phyloP scores from a whole-genome alignment of 2,113 vertebrate genomes.

The Phaetusa simplex region DNA sequence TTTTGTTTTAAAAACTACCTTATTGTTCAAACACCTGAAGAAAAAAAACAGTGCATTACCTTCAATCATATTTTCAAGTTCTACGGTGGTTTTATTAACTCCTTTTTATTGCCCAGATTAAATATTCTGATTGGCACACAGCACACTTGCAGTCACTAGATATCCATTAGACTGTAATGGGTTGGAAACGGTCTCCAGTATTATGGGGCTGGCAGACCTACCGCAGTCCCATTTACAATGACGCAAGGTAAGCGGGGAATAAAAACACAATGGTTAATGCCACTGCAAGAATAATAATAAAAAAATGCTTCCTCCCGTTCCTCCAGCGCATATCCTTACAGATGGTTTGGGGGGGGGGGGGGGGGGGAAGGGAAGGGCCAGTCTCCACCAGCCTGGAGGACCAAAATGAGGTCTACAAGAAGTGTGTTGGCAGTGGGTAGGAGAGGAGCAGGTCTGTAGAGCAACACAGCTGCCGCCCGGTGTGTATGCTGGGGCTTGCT shows the following conservation, averaged over 20 bases:
- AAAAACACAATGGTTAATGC: neutral
- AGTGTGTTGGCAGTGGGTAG: fast-evolving
- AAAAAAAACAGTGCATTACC: neutral
- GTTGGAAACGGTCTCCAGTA: neutral
- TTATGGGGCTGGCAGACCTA: conserved; percentile 32
- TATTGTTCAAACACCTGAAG: neutral
- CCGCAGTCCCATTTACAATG: neutral
- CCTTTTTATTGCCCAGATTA: conserved; percentile 49
- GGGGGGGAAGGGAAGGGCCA: neutral
- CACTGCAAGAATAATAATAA: neutral
- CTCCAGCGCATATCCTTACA: neutral
- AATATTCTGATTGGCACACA: conserved; percentile 51
- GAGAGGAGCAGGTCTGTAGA: neutral
- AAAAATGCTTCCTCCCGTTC: neutral
- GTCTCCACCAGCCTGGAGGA: neutral
- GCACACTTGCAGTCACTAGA: conserved; percentile 24
- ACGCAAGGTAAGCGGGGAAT: neutral
- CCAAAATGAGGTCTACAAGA: neutral
- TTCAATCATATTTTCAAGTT: conserved; percentile 41
- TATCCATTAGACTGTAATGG: conserved; percentile 39
- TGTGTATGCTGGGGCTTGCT: neutral
- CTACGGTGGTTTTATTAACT: conserved; percentile 64
- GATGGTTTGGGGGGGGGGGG: neutral
- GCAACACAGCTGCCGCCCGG: neutral
- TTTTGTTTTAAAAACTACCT: neutral